Conservation (phyloP, 2,113 vertebrate genomes). For the Corvus cornix region DNA sequence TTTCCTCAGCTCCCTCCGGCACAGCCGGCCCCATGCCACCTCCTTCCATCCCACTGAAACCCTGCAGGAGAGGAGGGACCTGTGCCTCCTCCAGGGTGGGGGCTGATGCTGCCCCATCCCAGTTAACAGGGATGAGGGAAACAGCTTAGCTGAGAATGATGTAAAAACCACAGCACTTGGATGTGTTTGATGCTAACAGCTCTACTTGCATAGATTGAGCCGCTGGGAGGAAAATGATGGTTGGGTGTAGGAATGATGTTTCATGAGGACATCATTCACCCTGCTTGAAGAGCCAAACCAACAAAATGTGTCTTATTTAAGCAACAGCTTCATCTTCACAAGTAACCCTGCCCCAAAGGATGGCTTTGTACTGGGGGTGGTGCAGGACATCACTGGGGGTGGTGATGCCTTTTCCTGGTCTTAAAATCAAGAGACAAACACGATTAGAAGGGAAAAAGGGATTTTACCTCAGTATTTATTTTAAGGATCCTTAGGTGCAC, state of each 20-base stretch:
- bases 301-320: background rate
- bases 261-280: background rate
- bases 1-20: background rate
- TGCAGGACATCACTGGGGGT: background rate
- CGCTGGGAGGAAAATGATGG: background rate
- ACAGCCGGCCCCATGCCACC: fast-evolving
- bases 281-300: background rate
- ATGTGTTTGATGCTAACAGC: background rate
- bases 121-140: background rate
- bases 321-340: background rate
- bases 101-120: background rate
- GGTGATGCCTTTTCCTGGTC: background rate
- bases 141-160: background rate
- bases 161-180: background rate
- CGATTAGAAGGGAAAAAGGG: too few relatives aligned
- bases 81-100: background rate
- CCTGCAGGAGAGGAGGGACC: background rate
- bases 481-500: too few relatives aligned
- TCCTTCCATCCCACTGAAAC: background rate
- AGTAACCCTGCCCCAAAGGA: background rate
- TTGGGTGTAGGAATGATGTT: background rate
- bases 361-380: background rate
- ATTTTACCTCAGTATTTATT: too few relatives aligned
- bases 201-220: background rate
- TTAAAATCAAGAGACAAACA: too few relatives aligned